Evolutionary conservation across 2,797 vertebrate genomes (phyloP), one percentile per base, ranked within the genome.

Genomic region (Galaxias olidus): DNA sequence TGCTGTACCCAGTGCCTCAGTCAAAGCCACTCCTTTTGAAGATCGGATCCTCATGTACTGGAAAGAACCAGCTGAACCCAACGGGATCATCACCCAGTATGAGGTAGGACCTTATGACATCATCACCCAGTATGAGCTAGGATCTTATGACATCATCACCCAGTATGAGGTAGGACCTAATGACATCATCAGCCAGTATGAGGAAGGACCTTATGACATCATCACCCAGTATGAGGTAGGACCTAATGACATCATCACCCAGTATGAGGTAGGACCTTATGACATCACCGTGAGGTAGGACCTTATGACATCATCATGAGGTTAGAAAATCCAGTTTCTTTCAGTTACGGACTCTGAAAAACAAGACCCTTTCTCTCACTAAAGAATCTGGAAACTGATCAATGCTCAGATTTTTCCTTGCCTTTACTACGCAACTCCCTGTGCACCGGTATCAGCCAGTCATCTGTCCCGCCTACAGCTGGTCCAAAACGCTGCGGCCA

Each of bases 31-130:
- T 62, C 95, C 95, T 10, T 98, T 95, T 81, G 98, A 99, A 90
- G 98, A 99, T 85, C 93, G 94, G 71, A 98, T 99, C 83, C 95
- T 93, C 67, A 91, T 99, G 68, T 94, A 95, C 80, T 99, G 98
- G 98, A 98, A 97, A 78, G 96, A 99, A 74, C 98, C 98, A 30
- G 49, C 93, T 68, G 96, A 99, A 84, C 95, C 96, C 86, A 99
- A 99, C 63, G 98, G 98, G 73, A 83, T 99, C 82, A 96, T 99
- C 90, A 98, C 95, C 73, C 96, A 94, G 66, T 94, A 93, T 70
- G 92, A 94, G 93, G 93, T 94, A 93, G 42, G 30, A 30, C 30
- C 6, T 30, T 30, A 30, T 30, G 30, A 30, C 30, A 30, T 30
- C 30, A 30, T 30, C 30, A 30, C 30, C 9, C 8, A 57, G 17